These are phyloP conservation scores for Peromyscus leucopus DNA, from an alignment of 2,113 vertebrate species.

Conservation along the genomic window DNA sequence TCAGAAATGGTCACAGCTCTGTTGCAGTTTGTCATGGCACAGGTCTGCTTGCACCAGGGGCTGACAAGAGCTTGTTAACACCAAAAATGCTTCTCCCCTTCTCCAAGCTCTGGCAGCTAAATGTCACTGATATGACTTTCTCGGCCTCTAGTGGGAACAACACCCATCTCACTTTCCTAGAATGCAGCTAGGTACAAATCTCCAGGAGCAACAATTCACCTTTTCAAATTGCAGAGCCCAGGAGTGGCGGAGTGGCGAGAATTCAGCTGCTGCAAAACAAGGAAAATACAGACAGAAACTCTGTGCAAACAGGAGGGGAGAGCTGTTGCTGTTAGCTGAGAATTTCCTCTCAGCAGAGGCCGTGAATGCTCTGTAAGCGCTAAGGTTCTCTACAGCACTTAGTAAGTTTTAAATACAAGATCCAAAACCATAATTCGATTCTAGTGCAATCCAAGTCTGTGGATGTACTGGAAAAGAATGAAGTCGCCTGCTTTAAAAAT, in stretches of 20 bases:
- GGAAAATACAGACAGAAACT: not conserved
- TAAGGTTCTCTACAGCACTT: not conserved
- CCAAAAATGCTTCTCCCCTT: not conserved
- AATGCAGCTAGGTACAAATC: slow-evolving; percentile 66
- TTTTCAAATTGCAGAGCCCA: slow-evolving; percentile 70
- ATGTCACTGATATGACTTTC: slow-evolving; percentile 50
- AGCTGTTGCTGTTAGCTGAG: slow-evolving; percentile 27
- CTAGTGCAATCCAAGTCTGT: not conserved
- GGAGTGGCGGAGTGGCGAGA: slow-evolving; percentile 29
- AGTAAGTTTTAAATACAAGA: slow-evolving; percentile 7
- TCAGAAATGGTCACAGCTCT: slow-evolving; percentile 18
- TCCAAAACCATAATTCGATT: slow-evolving; percentile 6
- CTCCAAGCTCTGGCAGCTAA: slow-evolving; percentile 24
- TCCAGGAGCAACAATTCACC: slow-evolving; percentile 69
- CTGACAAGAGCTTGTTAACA: slow-evolving; percentile 57
- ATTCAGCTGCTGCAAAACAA: slow-evolving; percentile 60
- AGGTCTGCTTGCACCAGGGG: slow-evolving; percentile 13
- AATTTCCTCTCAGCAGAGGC: slow-evolving; percentile 51
- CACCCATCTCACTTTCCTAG: slow-evolving; percentile 57
- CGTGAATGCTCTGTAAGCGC: not conserved
- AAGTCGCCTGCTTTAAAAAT: slow-evolving; percentile 48
- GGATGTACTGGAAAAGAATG: slow-evolving; percentile 3
- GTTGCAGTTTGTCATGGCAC: slow-evolving; percentile 21
- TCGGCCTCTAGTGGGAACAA: not conserved
- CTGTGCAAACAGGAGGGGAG: not conserved